phyloP scores from a whole-genome alignment of 2,113 vertebrate genomes.

The Mormyrus lacerda region DNA sequence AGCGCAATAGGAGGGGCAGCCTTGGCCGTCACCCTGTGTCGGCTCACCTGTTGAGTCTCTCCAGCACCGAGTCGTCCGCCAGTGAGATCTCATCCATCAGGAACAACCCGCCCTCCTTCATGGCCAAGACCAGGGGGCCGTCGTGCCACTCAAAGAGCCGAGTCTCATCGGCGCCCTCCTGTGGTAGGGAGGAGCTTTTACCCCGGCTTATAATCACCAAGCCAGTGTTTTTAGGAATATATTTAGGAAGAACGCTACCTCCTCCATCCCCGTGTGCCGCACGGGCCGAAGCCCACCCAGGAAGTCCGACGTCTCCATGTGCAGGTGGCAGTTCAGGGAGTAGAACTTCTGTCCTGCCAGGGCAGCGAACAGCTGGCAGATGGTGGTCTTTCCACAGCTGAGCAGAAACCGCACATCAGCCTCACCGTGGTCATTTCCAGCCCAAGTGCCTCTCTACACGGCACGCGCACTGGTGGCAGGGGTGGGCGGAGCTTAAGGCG shows the following conservation, averaged over 20 bases:
- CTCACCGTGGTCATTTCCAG: background rate
- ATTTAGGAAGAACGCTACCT: conserved; percentile 46
- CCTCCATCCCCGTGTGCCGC: conserved; percentile 63
- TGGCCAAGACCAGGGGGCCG: conserved; percentile 85
- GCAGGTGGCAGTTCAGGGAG: conserved; percentile 86
- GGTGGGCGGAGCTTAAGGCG: background rate
- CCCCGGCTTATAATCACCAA: background rate
- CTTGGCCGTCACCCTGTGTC: background rate
- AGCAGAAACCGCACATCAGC: background rate
- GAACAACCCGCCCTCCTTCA: conserved; percentile 83
- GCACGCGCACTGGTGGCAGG: background rate
- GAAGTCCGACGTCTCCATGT: conserved; percentile 97
- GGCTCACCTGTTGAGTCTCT: conserved; percentile 90
- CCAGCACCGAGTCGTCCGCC: conserved; percentile 93
- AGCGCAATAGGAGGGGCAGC: background rate
- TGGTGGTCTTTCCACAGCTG: conserved; percentile 95
- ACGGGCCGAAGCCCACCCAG: conserved; percentile 82
- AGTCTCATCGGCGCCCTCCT: conserved; percentile 67
- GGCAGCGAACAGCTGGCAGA: conserved; percentile 90
- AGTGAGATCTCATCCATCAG: conserved; percentile 95
- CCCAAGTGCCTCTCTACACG: background rate
- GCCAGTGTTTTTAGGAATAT: background rate
- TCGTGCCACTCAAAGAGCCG: conserved; percentile 90
- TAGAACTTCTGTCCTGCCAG: conserved; percentile 72
- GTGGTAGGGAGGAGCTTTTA: background rate